phyloP scores from a whole-genome alignment of 2,888 invertebrate genomes.

The Coleophora flavipennella region DNA sequence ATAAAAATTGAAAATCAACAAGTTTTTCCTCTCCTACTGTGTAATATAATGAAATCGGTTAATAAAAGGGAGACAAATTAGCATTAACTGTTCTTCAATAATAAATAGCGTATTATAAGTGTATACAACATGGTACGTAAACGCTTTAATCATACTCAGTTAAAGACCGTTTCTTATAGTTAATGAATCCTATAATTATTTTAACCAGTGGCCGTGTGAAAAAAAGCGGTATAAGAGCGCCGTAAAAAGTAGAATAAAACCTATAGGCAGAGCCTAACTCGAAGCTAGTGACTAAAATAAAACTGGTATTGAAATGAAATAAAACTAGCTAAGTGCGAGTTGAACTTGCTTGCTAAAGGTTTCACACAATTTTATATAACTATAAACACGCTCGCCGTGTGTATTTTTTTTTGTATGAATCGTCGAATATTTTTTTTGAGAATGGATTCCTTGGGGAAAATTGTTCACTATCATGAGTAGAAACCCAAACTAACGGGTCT shows the following conservation, averaged over 20 bases:
- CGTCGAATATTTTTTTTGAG: too few species aligned
- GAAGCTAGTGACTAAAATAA: slow-evolving; percentile 50
- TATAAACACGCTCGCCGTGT: too few species aligned
- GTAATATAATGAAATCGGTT: slow-evolving; percentile 17
- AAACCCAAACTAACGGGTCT: too few species aligned
- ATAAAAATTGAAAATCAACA: slow-evolving; percentile 43
- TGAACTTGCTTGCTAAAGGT: too few species aligned
- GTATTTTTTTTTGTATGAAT: too few species aligned
- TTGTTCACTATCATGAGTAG: too few species aligned
- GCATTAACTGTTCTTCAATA: slow-evolving; percentile 20
- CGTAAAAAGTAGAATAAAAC: slow-evolving; percentile 35
- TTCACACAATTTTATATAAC: too few species aligned
- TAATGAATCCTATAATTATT: slow-evolving; percentile 52
- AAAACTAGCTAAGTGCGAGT: too few species aligned
- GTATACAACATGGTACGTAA: too few species aligned
- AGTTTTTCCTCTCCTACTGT: slow-evolving; percentile 24
- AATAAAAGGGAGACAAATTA: slow-evolving; percentile 25
- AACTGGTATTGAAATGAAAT: slow-evolving; percentile 52
- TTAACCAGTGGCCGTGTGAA: slow-evolving; percentile 33
- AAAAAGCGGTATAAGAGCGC: slow-evolving; percentile 28
- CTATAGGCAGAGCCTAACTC: slow-evolving; percentile 37
- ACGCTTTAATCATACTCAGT: slow-evolving; percentile 22
- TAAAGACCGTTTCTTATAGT: slow-evolving; percentile 32
- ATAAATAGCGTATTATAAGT: slow-evolving; percentile 17
- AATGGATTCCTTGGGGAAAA: too few species aligned